These are phyloP conservation scores for Chaenocephalus aceratus DNA, from an alignment of 2,113 vertebrate species.

Conservation along the genomic window DNA sequence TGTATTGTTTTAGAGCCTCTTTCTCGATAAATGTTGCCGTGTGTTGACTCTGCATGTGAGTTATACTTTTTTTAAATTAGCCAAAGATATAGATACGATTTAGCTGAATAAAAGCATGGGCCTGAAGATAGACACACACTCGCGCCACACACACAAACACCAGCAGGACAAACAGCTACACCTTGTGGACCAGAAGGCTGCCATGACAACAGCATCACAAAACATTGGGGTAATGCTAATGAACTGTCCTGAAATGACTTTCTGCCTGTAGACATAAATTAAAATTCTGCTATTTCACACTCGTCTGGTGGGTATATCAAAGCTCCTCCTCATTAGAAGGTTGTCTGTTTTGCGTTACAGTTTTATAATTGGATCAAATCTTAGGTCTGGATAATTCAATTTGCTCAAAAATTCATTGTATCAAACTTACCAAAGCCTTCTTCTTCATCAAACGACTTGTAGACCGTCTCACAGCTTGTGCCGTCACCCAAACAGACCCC, in stretches of 20 bases:
- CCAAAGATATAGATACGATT: slow-evolving; percentile 22
- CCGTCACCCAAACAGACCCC: slow-evolving; percentile 95
- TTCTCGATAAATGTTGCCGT: slow-evolving; percentile 41
- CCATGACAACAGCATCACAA: slow-evolving; percentile 67
- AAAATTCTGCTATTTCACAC: slow-evolving; percentile 41
- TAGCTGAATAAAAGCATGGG: slow-evolving; percentile 23
- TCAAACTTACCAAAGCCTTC: slow-evolving; percentile 90
- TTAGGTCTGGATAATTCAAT: slow-evolving; percentile 16
- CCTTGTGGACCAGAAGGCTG: slow-evolving; percentile 45
- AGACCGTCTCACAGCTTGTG: slow-evolving; percentile 90
- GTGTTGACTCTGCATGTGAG: slow-evolving; percentile 48
- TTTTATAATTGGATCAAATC: slow-evolving; percentile 21
- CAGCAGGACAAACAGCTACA: slow-evolving; percentile 70
- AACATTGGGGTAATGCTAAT: slow-evolving; percentile 56
- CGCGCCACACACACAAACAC: slow-evolving; percentile 16
- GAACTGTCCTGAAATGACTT: slow-evolving; percentile 64
- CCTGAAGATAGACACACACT: slow-evolving; percentile 6
- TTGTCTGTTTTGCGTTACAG: slow-evolving; percentile 56
- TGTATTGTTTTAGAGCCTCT: slow-evolving; percentile 53
- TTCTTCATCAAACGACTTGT: slow-evolving; percentile 88
- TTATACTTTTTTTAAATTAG: slow-evolving; percentile 36
- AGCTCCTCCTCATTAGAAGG: slow-evolving; percentile 28
- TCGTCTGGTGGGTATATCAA: slow-evolving; percentile 38
- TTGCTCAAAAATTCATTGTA: slow-evolving; percentile 7
- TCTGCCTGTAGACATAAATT: slow-evolving; percentile 39